These are phyloP conservation scores for Tinamus guttatus DNA, from an alignment of 2,113 vertebrate genomes.

Conservation along the genomic window DNA sequence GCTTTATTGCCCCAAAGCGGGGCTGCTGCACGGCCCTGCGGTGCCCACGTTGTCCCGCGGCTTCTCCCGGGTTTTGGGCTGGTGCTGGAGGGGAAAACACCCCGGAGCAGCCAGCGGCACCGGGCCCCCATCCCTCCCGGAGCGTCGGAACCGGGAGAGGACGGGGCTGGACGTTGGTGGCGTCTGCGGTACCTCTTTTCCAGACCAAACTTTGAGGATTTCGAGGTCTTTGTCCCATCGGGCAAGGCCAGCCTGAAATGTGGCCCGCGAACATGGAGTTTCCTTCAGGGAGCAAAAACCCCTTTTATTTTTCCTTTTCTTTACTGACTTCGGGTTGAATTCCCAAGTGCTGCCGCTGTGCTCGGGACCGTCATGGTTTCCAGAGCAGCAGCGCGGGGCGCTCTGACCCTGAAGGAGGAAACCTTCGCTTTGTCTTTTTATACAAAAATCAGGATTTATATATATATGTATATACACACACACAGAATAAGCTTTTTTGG, in stretches of 20 bases:
- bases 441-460: not conserved
- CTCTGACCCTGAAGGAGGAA: not conserved
- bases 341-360: accelerated
- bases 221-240: too few relatives aligned
- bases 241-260: not conserved
- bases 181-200: too few relatives aligned
- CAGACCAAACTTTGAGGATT: too few relatives aligned
- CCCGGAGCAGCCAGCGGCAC: too few relatives aligned
- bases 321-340: not conserved
- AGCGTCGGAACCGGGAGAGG: too few relatives aligned
- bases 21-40: too few relatives aligned
- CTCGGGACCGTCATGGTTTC: not conserved
- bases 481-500: not conserved
- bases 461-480: not conserved
- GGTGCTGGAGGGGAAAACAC: too few relatives aligned
- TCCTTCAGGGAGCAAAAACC: constrained; percentile 5
- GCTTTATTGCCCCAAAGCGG: too few relatives aligned
- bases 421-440: not conserved
- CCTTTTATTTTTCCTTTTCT: not conserved
- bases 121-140: too few relatives aligned
- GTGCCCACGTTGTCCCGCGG: too few relatives aligned
- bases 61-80: too few relatives aligned
- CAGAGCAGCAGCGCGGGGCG: not conserved
- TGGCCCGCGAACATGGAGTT: not conserved
- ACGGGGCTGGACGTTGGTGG: too few relatives aligned